phyloP scores from a whole-genome alignment of 2,888 invertebrate species.

The Sesia apiformis region DNA sequence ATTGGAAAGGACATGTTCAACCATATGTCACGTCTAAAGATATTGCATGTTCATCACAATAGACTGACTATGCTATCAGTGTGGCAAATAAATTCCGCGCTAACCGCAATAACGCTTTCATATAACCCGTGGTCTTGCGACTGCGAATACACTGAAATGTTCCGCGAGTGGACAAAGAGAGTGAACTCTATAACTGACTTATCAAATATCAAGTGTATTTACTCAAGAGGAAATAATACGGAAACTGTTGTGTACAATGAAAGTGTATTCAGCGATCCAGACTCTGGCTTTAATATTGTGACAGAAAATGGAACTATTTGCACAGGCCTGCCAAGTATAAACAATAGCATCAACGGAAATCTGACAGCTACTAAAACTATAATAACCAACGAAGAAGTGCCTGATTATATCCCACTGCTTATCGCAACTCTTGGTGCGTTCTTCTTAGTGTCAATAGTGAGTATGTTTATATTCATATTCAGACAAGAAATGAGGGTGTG shows the following conservation, averaged over 20 bases:
- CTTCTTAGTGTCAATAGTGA: constrained; percentile 78
- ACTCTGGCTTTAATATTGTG: constrained; percentile 75
- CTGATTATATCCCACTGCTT: constrained; percentile 84
- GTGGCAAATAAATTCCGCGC: constrained; percentile 79
- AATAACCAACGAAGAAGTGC: constrained; percentile 80
- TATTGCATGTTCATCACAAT: constrained; percentile 83
- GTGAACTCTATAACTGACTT: constrained; percentile 79
- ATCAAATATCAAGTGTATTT: constrained; percentile 79
- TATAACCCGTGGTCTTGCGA: constrained; percentile 89
- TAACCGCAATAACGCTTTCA: constrained; percentile 79
- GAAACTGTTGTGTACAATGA: constrained; percentile 75
- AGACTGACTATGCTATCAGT: constrained; percentile 79
- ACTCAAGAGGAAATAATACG: constrained; percentile 71
- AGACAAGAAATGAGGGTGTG: constrained; percentile 87
- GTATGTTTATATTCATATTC: constrained; percentile 82
- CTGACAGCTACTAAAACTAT: constrained; percentile 82
- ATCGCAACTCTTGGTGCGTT: constrained; percentile 81
- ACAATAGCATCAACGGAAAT: constrained; percentile 81
- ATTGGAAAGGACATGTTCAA: constrained; percentile 83
- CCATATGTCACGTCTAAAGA: constrained; percentile 77
- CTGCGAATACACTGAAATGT: constrained; percentile 84
- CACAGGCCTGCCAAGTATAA: constrained; percentile 78
- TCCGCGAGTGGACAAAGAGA: constrained; percentile 84
- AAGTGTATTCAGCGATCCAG: constrained; percentile 72
- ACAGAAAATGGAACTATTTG: constrained; percentile 78